These are phyloP conservation scores for Protobothrops mucrosquamatus DNA, from an alignment of 2,113 vertebrate genomes.

Conservation along the genomic window DNA sequence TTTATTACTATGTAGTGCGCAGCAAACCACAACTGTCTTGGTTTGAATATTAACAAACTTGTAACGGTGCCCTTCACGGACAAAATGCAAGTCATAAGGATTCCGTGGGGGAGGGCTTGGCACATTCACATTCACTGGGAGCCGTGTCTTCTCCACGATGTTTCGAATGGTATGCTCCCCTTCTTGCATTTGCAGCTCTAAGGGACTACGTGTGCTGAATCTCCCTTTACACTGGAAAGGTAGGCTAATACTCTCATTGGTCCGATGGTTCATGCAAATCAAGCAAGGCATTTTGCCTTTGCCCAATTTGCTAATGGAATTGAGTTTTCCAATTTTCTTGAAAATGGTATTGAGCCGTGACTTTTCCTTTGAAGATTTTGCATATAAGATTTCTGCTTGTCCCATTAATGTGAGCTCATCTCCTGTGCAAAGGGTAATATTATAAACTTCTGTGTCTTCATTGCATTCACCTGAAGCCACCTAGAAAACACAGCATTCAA, in stretches of 20 bases:
- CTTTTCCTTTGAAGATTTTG: constrained; percentile 92
- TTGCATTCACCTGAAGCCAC: constrained; percentile 97
- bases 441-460: constrained; percentile 97
- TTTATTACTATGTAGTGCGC: constrained; percentile 85
- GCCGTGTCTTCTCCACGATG: constrained; percentile 95
- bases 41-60: constrained; percentile 97
- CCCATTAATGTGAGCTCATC: constrained; percentile 98
- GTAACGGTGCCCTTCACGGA: constrained; percentile 95
- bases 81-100: constrained; percentile 93
- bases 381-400: constrained; percentile 98
- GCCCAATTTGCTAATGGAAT: constrained; percentile 91
- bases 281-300: constrained; percentile 97
- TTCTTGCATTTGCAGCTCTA: constrained; percentile 98
- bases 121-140: constrained; percentile 93
- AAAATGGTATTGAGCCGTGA: constrained; percentile 96
- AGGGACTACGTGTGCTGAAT: constrained; percentile 93
- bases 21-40: constrained; percentile 95
- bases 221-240: constrained; percentile 97
- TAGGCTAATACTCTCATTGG: constrained; percentile 97
- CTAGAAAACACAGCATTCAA: constrained; percentile 65
- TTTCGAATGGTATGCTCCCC: constrained; percentile 96
- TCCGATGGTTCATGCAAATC: constrained; percentile 99
- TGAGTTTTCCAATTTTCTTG: constrained; percentile 94
- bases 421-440: constrained; percentile 91
- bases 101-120: constrained; percentile 89